Evolutionary conservation across 2,888 invertebrate species (phyloP).

Genomic region (Orthosia gothica): DNA sequence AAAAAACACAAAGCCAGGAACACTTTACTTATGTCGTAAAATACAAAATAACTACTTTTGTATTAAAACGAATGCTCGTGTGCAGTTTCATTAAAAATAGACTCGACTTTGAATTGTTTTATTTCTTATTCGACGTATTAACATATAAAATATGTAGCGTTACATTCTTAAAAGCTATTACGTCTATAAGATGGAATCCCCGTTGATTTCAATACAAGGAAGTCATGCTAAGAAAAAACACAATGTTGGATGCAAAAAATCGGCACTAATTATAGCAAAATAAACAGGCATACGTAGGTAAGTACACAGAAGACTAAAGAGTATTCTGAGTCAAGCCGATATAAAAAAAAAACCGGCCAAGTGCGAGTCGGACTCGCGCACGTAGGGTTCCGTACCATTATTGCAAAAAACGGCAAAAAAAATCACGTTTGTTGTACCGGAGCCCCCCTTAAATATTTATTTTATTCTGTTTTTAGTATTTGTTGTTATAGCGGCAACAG

Average conservation of each 20-base stretch:
- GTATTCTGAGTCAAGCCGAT: too few relatives aligned
- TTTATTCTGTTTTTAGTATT: too few relatives aligned
- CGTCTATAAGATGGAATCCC: conserved; percentile 26
- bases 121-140: conserved; percentile 5
- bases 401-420: too few relatives aligned
- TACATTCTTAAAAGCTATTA: conserved; percentile 27
- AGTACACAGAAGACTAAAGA: too few relatives aligned
- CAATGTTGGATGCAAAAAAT: conserved; percentile 18
- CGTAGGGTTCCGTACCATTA: too few relatives aligned
- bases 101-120: conserved; percentile 22
- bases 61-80: background rate
- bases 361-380: too few relatives aligned
- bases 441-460: too few relatives aligned
- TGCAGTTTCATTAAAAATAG: conserved; percentile 7
- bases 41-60: background rate
- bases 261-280: background rate
- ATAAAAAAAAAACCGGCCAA: too few relatives aligned
- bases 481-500: too few relatives aligned
- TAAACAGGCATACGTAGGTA: background rate
- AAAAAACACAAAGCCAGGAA: conserved; percentile 7
- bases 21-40: background rate
- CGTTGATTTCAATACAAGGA: conserved; percentile 31
- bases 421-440: too few relatives aligned
- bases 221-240: conserved; percentile 1
- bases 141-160: conserved; percentile 32